Evolutionary conservation across 2,797 vertebrate species (phyloP).

Genomic region (Emydoidea blandingii): DNA sequence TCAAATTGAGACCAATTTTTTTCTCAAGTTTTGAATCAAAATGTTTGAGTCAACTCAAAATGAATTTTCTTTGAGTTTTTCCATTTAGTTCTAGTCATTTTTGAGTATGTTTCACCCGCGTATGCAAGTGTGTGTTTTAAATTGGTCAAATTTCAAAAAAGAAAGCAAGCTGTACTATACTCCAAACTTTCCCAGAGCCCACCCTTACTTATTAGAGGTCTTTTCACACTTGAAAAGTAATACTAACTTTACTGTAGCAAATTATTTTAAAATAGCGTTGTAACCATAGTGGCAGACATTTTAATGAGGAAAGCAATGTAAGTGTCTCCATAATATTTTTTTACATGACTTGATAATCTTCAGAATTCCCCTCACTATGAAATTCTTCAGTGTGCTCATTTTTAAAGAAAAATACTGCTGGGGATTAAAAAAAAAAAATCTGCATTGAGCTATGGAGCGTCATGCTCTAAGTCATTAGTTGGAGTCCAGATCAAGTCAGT

Average conservation of each 20-base stretch:
- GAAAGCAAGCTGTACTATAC: background rate
- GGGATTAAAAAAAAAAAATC: background rate
- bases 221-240: constrained; percentile 1
- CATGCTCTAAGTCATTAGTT: background rate
- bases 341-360: background rate
- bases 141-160: background rate
- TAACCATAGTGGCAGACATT: constrained; percentile 17
- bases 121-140: background rate
- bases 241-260: background rate
- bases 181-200: background rate
- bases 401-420: background rate
- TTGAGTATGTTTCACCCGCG: background rate
- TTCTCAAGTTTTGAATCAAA: background rate
- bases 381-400: constrained; percentile 12
- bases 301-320: constrained; percentile 37
- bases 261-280: constrained; percentile 31
- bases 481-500: background rate
- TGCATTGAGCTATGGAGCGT: background rate
- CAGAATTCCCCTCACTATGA: background rate
- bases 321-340: constrained; percentile 2
- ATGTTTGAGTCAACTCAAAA: background rate
- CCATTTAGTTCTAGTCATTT: background rate
- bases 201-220: background rate
- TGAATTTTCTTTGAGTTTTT: background rate
- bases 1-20: background rate